Evolutionary conservation across 1,140 invertebrate species (phyloP).

Genomic region (Antheraea pernyi): DNA sequence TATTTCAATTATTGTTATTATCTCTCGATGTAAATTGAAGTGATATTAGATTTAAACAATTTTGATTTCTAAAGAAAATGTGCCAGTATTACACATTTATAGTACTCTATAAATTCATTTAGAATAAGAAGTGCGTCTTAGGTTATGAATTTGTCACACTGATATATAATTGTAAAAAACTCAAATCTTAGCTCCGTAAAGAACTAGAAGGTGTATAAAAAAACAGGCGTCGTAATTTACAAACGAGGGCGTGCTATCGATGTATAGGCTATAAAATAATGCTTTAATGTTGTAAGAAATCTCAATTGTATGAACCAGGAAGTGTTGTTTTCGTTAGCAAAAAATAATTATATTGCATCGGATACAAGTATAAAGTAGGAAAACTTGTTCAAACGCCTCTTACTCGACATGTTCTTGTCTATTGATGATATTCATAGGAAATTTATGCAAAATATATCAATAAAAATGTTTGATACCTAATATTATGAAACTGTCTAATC

Average conservation of each 20-base stretch:
- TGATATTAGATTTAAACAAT: neutral
- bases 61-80: neutral
- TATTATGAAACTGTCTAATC: neutral
- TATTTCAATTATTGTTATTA: constrained; percentile 37
- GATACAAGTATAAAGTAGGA: neutral
- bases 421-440: neutral
- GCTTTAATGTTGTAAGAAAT: neutral
- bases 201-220: neutral
- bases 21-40: neutral
- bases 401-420: neutral
- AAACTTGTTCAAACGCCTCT: neutral
- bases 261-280: neutral
- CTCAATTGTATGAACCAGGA: neutral
- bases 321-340: neutral
- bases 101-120: neutral
- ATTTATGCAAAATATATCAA: constrained; percentile 2
- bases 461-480: neutral
- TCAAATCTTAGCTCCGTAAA: neutral
- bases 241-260: neutral
- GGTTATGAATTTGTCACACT: constrained; percentile 12
- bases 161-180: neutral
- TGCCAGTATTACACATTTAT: neutral
- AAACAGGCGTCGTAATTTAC: neutral
- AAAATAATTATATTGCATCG: neutral
- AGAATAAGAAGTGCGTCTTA: neutral